Conservation (phyloP, 2,113 vertebrate genomes). For the Glareola pratincola region DNA sequence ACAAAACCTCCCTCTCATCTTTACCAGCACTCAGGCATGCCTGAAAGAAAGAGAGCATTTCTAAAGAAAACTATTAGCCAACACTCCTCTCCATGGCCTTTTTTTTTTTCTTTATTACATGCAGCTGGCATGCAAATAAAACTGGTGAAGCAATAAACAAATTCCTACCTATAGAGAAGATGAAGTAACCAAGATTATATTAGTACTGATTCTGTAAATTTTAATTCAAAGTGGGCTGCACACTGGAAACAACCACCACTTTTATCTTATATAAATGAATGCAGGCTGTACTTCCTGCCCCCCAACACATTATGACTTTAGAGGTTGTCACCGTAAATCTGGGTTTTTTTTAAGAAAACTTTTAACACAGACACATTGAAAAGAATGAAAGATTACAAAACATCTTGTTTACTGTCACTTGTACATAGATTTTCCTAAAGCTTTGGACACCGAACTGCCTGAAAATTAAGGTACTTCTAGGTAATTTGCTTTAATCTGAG, state of each 20-base stretch:
- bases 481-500: not conserved
- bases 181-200: not conserved
- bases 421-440: not conserved
- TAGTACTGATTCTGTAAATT: not conserved
- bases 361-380: not conserved
- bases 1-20: not conserved
- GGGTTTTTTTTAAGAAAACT: not conserved
- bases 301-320: not conserved
- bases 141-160: not conserved
- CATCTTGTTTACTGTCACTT: not conserved
- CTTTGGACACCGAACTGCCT: not conserved
- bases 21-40: not conserved
- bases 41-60: not conserved
- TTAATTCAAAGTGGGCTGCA: not conserved
- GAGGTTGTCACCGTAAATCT: fast-evolving
- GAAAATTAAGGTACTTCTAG: not conserved
- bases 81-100: not conserved
- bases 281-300: not conserved
- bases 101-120: not conserved
- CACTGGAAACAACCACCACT: not conserved
- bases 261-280: not conserved
- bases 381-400: not conserved
- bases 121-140: not conserved
- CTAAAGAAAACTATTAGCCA: not conserved
- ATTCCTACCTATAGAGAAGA: not conserved